These are phyloP conservation scores for Drosophila persimilis DNA, from an alignment of 1,140 invertebrate species.

Conservation along the genomic window DNA sequence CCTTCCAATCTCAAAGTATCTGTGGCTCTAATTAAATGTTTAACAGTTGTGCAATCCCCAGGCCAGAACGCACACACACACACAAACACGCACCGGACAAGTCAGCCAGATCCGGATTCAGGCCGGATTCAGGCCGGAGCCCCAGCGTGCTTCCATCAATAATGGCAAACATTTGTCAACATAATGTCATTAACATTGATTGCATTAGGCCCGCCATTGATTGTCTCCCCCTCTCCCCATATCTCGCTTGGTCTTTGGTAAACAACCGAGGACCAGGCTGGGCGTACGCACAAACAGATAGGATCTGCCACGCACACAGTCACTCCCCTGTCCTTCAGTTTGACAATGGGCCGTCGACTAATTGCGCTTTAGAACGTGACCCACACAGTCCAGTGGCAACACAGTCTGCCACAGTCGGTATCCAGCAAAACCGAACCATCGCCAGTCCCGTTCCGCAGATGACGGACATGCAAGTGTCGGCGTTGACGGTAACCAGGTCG, in stretches of 20 bases:
- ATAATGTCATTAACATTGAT: conserved; percentile 82
- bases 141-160: conserved; percentile 69
- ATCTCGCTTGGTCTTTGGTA: conserved; percentile 57
- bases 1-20: conserved; percentile 1
- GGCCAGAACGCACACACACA: conserved; percentile 22
- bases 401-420: not conserved
- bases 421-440: not conserved
- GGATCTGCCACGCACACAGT: conserved; percentile 13
- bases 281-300: conserved; percentile 5
- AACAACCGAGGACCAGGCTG: conserved; percentile 64
- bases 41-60: conserved; percentile 33
- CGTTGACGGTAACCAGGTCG: conserved; percentile 2
- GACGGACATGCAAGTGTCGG: conserved; percentile 8
- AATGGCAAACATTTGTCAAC: conserved; percentile 80
- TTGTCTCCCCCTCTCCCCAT: conserved; percentile 35
- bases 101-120: not conserved
- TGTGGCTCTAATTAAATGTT: conserved; percentile 51
- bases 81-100: conserved; percentile 4
- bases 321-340: conserved; percentile 25
- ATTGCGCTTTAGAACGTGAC: conserved; percentile 75
- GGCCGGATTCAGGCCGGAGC: conserved; percentile 1
- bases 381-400: conserved; percentile 19
- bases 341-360: conserved; percentile 65
- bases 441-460: not conserved
- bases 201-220: conserved; percentile 72